Conservation (phyloP, 1,140 invertebrate genomes). For the Magallana gigas region DNA sequence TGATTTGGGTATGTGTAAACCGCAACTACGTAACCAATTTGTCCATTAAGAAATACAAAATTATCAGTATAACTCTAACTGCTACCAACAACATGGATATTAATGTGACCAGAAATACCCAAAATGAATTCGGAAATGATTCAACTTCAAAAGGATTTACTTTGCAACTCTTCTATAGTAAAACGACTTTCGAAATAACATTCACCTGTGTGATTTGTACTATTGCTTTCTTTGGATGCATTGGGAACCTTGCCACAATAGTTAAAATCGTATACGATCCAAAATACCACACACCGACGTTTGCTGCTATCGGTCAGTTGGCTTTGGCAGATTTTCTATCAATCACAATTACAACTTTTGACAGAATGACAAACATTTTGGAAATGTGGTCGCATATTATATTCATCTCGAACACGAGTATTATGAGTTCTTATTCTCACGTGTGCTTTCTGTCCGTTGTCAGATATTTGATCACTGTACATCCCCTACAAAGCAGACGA, state of each 20-base stretch:
- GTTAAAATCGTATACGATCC: background rate
- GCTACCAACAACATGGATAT: no score
- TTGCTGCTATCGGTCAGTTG: background rate
- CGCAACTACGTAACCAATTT: no score
- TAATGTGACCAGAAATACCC: no score
- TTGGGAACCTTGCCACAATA: background rate
- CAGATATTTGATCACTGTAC: background rate
- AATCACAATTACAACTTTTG: background rate
- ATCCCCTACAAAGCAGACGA: background rate
- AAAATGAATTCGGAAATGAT: no score
- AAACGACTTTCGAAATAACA: no score
- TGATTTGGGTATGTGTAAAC: no score
- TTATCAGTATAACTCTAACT: no score
- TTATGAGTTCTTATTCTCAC: background rate
- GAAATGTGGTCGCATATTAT: no score
- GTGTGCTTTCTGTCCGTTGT: background rate
- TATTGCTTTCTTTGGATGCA: background rate
- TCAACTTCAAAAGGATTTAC: no score
- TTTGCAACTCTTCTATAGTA: no score
- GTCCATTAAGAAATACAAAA: no score
- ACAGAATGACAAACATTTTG: background rate
- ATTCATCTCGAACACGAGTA: no score
- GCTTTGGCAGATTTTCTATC: background rate
- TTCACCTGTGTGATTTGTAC: background rate
- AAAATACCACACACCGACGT: background rate